A percentile compares a stretch with the other conserved stretches of the same genome.
Evolutionary conservation across 2,113 vertebrate species (phyloP).

Genomic region (Lipotes vexillifer): DNA sequence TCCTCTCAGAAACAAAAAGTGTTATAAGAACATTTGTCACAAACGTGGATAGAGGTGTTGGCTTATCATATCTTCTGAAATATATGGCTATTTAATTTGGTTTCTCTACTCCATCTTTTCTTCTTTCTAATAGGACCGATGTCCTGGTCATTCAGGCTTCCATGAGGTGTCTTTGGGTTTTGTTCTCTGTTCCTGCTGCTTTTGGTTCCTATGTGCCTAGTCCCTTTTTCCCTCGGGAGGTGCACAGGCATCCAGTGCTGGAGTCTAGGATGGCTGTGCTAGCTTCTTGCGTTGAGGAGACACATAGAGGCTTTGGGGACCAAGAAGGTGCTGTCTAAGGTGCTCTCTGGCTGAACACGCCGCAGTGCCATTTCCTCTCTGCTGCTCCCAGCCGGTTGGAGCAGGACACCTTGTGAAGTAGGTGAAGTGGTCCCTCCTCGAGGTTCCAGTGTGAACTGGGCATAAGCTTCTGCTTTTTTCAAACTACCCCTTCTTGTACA

Average conservation of each 20-base stretch:
- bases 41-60: neutral
- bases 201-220: neutral
- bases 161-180: fast-evolving
- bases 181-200: neutral
- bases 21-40: neutral
- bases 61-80: neutral
- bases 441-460: neutral
- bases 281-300: neutral
- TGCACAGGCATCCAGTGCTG: neutral
- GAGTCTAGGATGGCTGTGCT: neutral
- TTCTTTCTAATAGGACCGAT: neutral
- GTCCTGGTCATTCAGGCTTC: neutral
- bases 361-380: neutral
- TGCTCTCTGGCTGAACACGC: neutral
- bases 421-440: neutral
- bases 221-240: neutral
- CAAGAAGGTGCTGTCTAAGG: neutral
- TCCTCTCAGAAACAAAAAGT: neutral
- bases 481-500: neutral
- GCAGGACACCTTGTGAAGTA: neutral
- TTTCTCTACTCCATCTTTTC: neutral
- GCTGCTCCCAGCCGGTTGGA: neutral
- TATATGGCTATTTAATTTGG: neutral
- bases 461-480: neutral
- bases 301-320: neutral